Evolutionary conservation across 2,888 invertebrate species (phyloP).

Genomic region (Pediacus dermestoides): DNA sequence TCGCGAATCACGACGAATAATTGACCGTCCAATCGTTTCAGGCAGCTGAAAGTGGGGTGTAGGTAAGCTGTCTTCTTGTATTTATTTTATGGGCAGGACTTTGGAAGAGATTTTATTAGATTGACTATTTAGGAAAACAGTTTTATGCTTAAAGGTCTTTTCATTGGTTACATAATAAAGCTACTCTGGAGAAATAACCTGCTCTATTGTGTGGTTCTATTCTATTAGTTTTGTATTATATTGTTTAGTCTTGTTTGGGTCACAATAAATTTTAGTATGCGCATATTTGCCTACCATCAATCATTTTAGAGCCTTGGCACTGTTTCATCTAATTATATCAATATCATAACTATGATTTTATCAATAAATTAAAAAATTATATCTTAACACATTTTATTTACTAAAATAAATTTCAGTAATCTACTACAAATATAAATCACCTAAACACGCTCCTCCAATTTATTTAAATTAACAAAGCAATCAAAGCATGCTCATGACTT

Average conservation of each 20-base stretch:
- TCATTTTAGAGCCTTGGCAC: too few relatives aligned
- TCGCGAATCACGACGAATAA: conserved; percentile 33
- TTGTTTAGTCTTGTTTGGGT: conserved; percentile 25
- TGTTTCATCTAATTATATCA: too few relatives aligned
- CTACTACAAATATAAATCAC: too few relatives aligned
- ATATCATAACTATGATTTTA: too few relatives aligned
- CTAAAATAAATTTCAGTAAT: too few relatives aligned
- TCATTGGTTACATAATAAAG: conserved; percentile 44
- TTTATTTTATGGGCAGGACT: conserved; percentile 50
- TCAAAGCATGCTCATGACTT: too few relatives aligned
- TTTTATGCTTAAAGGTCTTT: conserved; percentile 45
- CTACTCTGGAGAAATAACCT: conserved; percentile 31
- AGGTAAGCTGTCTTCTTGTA: conserved; percentile 40
- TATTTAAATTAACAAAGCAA: too few relatives aligned
- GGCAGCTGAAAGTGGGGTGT: conserved; percentile 36
- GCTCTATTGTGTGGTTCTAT: conserved; percentile 35
- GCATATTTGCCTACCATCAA: too few relatives aligned
- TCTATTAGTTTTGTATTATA: conserved; percentile 34
- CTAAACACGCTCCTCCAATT: too few relatives aligned
- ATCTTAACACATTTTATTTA: too few relatives aligned
- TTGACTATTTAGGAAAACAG: conserved; percentile 49
- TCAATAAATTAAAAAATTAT: conserved; percentile 5
- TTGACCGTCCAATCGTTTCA: conserved; percentile 41
- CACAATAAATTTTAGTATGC: conserved; percentile 25
- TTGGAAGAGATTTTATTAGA: conserved; percentile 49